phyloP scores from a whole-genome alignment of 2,888 invertebrate genomes.

The Pediacus dermestoides region DNA sequence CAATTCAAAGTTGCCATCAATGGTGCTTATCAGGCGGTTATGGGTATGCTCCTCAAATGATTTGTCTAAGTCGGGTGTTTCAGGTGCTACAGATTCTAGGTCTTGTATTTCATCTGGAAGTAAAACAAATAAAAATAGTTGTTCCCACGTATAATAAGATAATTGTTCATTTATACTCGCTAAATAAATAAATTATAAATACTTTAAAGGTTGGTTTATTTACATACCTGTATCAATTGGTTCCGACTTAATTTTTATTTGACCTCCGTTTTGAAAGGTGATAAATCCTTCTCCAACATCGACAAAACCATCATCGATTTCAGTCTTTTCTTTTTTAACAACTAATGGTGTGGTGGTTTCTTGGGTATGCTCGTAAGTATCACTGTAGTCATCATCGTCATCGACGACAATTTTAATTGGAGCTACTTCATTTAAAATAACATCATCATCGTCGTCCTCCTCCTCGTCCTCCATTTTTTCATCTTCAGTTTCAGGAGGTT shows the following conservation, averaged over 20 bases:
- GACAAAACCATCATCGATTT: slow-evolving; percentile 55
- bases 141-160: too few relatives aligned
- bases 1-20: slow-evolving; percentile 73
- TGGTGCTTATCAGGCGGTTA: slow-evolving; percentile 60
- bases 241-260: slow-evolving; percentile 67
- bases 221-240: slow-evolving; percentile 62
- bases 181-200: slow-evolving; percentile 12
- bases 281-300: slow-evolving; percentile 45
- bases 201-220: too few relatives aligned
- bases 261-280: slow-evolving; percentile 58
- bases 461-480: slow-evolving; percentile 28
- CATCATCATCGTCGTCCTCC: slow-evolving; percentile 65
- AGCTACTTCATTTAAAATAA: slow-evolving; percentile 65
- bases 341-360: neutral
- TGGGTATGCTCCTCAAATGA: too few relatives aligned
- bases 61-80: too few relatives aligned
- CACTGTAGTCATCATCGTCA: slow-evolving; percentile 56
- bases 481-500: slow-evolving; percentile 15
- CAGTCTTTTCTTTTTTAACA: slow-evolving; percentile 54
- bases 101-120: too few relatives aligned
- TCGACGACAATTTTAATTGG: slow-evolving; percentile 64
- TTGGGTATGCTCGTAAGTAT: slow-evolving; percentile 43
- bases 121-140: too few relatives aligned
- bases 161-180: too few relatives aligned
- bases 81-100: too few relatives aligned